phyloP scores from a whole-genome alignment of 2,113 vertebrate species.

The Melanocharis versteri region DNA sequence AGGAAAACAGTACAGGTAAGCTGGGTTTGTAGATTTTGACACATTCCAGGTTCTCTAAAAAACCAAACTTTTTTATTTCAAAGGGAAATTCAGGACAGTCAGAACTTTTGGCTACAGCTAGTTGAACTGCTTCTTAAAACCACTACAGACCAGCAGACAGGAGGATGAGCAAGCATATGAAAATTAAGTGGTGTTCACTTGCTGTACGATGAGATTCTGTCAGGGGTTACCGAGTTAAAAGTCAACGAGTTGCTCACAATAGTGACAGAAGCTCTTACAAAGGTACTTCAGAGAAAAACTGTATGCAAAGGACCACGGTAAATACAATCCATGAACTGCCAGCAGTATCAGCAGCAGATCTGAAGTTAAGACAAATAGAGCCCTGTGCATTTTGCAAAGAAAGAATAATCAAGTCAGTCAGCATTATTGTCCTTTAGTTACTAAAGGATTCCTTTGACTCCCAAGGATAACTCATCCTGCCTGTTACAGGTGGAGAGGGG shows the following conservation, averaged over 20 bases:
- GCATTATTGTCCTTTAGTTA: conserved; percentile 35
- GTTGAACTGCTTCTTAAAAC: background rate
- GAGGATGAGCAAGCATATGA: background rate
- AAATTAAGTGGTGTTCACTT: conserved; percentile 38
- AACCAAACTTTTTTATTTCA: background rate
- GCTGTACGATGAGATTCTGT: conserved; percentile 11
- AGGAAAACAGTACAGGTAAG: background rate
- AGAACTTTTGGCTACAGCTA: background rate
- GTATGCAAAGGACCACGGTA: conserved; percentile 61
- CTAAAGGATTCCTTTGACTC: background rate
- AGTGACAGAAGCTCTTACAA: conserved; percentile 63
- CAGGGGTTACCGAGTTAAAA: conserved; percentile 52
- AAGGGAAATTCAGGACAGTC: background rate
- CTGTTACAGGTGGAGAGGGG: background rate
- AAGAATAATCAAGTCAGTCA: background rate
- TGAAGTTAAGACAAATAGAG: conserved; percentile 58
- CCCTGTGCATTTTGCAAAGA: background rate
- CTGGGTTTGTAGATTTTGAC: background rate
- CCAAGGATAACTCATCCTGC: background rate
- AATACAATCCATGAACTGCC: conserved; percentile 56
- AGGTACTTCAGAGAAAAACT: conserved; percentile 61
- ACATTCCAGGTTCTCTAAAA: background rate
- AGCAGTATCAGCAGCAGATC: conserved; percentile 58
- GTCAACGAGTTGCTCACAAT: conserved; percentile 61
- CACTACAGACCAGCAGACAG: background rate